A percentile compares a stretch with the other conserved stretches of the same genome.
These are phyloP conservation scores for Pterophyllum scalare DNA, from an alignment of 2,113 vertebrate genomes.

Conservation along the genomic window DNA sequence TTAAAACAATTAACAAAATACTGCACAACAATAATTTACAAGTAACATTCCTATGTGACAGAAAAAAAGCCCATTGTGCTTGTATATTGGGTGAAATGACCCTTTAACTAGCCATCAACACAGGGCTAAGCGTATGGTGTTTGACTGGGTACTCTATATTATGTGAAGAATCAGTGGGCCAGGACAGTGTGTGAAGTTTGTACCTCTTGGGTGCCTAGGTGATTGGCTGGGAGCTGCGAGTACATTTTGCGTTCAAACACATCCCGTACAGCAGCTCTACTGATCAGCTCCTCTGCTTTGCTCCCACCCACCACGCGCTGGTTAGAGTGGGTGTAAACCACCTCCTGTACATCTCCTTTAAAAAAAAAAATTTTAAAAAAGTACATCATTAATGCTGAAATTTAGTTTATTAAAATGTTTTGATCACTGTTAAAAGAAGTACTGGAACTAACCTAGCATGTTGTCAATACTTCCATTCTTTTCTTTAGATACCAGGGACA, in stretches of 20 bases:
- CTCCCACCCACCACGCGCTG: conserved; percentile 94
- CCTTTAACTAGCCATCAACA: not conserved
- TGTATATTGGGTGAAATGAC: not conserved
- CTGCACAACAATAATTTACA: not conserved
- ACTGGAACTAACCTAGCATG: conserved; percentile 81
- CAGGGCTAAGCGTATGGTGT: not conserved
- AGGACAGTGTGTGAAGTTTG: not conserved
- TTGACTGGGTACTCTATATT: not conserved
- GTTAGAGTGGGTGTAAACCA: conserved; percentile 93
- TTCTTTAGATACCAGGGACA: conserved; percentile 17
- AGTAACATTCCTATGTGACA: not conserved
- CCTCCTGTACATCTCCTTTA: conserved; percentile 87
- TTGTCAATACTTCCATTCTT: conserved; percentile 69
- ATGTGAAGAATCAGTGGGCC: not conserved
- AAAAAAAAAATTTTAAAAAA: conserved; percentile 10
- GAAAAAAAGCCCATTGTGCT: not conserved
- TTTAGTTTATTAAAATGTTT: not conserved
- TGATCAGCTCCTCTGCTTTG: conserved; percentile 92
- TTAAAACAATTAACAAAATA: too few relatives aligned
- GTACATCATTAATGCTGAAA: not conserved
- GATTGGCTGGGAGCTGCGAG: conserved; percentile 93
- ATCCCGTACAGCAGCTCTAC: conserved; percentile 86
- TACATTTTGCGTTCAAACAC: conserved; percentile 91
- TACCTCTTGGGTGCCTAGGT: conserved; percentile 85
- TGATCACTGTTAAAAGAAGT: not conserved